Evolutionary conservation across 2,113 vertebrate genomes (phyloP), one percentile per base, ranked within the genome.

Genomic region (Upupa epops): DNA sequence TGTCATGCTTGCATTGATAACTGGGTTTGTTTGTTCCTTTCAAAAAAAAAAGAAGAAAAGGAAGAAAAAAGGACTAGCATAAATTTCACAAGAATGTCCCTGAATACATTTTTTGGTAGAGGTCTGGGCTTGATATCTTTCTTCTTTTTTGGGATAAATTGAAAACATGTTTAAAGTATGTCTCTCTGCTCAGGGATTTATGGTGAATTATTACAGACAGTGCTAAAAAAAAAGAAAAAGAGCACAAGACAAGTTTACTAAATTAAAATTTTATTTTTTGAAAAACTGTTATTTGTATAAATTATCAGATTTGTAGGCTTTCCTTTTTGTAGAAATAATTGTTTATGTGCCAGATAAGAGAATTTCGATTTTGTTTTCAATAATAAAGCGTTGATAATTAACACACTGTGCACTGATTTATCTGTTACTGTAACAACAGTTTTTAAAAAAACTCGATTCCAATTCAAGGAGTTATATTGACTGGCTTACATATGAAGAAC

Each of bases 171-270:
- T 97, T 97, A 98, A 97, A 98, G 97, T 98, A 96, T 93, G 96
- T 98, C 98, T 98, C 98, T 98, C 98, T 98, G 98, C 99, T 99
- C 99, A 99, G 99, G 99, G 98, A 99, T 99, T 98, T 98, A 97
- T 96, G 94, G 96, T 97, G 98, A 97, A 97, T 98, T 97, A 97
- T 98, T 97, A 97, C 97, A 98, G 98, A 98, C 98, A 97, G 96
- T 98, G 98, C 98, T 98, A 97, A 97, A 97, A 97, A 97, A 40
- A 31, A 46, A 48, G 97, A 91, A 96, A 89, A 96, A 98, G 96
- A 98, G 98, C 98, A 98, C 97, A 97, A 97, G 96, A 96, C 98
- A 98, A 97, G 97, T 99, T 99, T 99, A 98, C 98, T 98, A 98
- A 99, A 99, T 98, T 98, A 98, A 98, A 98, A 97, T 98, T 98